Base-by-base conservation (phyloP, 2,797 vertebrate genomes). In the Harpagifer antarcticus region DNA sequence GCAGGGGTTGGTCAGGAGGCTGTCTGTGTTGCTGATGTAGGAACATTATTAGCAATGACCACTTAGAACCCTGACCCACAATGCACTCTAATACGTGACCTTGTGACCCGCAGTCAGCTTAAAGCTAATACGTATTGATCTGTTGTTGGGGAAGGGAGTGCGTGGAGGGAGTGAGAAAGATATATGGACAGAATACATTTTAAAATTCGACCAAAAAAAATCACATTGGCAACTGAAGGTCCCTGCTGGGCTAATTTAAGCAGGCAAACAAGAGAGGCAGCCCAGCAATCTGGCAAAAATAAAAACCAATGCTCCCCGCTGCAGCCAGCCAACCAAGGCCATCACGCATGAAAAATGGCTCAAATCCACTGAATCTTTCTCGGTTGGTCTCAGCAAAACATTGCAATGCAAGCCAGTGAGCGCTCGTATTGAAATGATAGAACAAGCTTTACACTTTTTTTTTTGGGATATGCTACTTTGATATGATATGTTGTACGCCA, bases 241-340 rank as follows among this genome's bases (percentile, higher is more conserved):
- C 92, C 86, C 87, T 85, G 84, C 86, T 88, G 89, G 83, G 78
- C 84, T 88, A 86, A 92, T 94, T 91, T 91, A 89, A 89, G 82
- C 85, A 82, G 70, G 64, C 81, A 86, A 90, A 88, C 74, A 83
- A 81, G 76, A 84, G 59, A 76, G 70, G 68, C 63, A 83, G 68
- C 54, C 60, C 76, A 73, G 82, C 68, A 86, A 86, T 86, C 84
- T 87, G 83, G 88, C 87, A 82, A 83, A 37, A 88, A 68, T 78
- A 82, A 76, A 86, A 90, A 85, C 23, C 78, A 68, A 43, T 54
- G 71, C 77, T 76, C 68, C 77, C 87, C 5, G 14, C 79, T 80
- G 80, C 45, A 71, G 64, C 79, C 71, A 67, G 73, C 80, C 68
- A 74, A 83, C 81, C 79, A 79, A 87, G 84, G 87, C 82, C 84